Conservation (phyloP, 2,888 invertebrate species). For the Dermolepida albohirtum region DNA sequence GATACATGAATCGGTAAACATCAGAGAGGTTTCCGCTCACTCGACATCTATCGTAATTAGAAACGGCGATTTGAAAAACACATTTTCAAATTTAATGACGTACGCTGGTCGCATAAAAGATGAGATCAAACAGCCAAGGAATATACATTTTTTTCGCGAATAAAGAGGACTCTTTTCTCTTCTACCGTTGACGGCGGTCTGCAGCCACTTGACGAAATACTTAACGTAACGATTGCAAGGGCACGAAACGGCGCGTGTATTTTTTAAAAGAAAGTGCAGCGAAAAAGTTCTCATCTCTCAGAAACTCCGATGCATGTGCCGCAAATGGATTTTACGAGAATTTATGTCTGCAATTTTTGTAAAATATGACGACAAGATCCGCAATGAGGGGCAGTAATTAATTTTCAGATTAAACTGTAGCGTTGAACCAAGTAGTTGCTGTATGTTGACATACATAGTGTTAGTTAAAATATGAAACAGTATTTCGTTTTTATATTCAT, state of each 20-base stretch:
- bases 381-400: too few species aligned
- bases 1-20: slow-evolving; percentile 55
- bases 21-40: slow-evolving; percentile 48
- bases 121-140: slow-evolving; percentile 60
- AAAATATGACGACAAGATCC: too few species aligned
- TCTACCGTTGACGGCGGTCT: slow-evolving; percentile 27
- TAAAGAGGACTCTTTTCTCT: slow-evolving; percentile 39
- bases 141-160: slow-evolving; percentile 41
- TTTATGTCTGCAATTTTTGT: neutral
- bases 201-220: slow-evolving; percentile 34
- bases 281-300: slow-evolving; percentile 3
- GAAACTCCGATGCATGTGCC: neutral
- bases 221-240: slow-evolving; percentile 33
- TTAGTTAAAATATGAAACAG: too few species aligned
- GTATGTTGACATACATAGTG: too few species aligned
- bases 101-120: slow-evolving; percentile 54
- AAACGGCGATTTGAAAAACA: slow-evolving; percentile 43
- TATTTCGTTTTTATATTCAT: too few species aligned
- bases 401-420: too few species aligned
- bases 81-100: slow-evolving; percentile 59
- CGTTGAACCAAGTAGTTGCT: too few species aligned
- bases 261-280: slow-evolving; percentile 20
- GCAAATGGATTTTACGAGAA: neutral
- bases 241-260: slow-evolving; percentile 32
- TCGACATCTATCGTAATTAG: slow-evolving; percentile 41